Percentiles rank a stretch among this genome's conserved stretches.
phyloP scores from a whole-genome alignment of 1,140 invertebrate species.

The Dufourea novaeangliae region DNA sequence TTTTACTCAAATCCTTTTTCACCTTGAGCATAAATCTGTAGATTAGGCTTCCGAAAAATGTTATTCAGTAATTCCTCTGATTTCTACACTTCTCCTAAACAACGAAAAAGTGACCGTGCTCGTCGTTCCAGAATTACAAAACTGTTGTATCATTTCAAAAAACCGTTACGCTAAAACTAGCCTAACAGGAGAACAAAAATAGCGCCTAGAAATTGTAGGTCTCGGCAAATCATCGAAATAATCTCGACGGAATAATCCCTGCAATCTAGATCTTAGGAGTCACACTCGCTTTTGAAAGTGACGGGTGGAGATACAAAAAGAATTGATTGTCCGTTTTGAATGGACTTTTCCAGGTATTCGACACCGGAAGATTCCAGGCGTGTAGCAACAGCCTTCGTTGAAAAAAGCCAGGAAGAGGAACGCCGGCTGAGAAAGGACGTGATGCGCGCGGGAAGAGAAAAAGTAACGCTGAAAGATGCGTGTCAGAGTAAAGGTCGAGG shows the following conservation, averaged over 20 bases:
- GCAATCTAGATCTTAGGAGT: slow-evolving; percentile 23
- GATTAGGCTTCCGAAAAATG: too few species aligned
- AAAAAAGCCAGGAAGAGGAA: neutral
- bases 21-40: too few species aligned
- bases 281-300: slow-evolving; percentile 10
- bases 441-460: neutral
- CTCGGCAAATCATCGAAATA: slow-evolving; percentile 29
- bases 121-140: too few species aligned
- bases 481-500: neutral
- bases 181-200: too few species aligned
- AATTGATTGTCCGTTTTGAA: slow-evolving; percentile 34
- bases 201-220: too few species aligned
- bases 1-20: too few species aligned
- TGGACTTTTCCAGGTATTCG: slow-evolving; percentile 48
- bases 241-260: slow-evolving; percentile 37
- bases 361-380: slow-evolving; percentile 19
- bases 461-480: neutral
- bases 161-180: too few species aligned
- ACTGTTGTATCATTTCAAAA: too few species aligned
- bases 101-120: too few species aligned
- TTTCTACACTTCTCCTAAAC: too few species aligned
- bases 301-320: slow-evolving; percentile 41
- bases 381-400: neutral
- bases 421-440: neutral
- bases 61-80: too few species aligned